A percentile compares a stretch with the other conserved stretches of the same genome.
Evolutionary conservation across 2,888 invertebrate genomes (phyloP).

Genomic region (Acholoe squamosa): DNA sequence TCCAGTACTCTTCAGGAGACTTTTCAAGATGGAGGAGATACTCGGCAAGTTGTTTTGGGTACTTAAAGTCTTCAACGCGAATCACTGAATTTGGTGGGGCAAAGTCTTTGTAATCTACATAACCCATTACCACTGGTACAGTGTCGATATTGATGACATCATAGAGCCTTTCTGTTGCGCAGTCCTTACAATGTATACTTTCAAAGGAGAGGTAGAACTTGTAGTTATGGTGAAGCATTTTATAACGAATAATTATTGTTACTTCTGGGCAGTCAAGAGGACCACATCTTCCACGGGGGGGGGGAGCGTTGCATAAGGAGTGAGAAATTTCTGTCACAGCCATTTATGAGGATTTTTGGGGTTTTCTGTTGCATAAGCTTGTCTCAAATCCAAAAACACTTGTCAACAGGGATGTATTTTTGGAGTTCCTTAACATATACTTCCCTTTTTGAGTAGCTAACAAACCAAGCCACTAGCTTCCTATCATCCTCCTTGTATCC

Average conservation of each 20-base stretch:
- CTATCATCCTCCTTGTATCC: neutral
- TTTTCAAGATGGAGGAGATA: constrained; percentile 93
- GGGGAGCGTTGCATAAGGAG: no score
- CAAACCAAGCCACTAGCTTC: constrained; percentile 72
- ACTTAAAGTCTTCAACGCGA: constrained; percentile 96
- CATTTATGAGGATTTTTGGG: no score
- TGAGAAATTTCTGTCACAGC: no score
- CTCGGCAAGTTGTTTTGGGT: constrained; percentile 92
- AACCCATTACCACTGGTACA: constrained; percentile 70
- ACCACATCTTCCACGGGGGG: constrained; percentile 72
- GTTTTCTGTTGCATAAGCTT: no score
- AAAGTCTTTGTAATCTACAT: constrained; percentile 65
- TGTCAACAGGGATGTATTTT: constrained; percentile 70
- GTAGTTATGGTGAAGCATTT: constrained; percentile 64
- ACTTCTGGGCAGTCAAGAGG: constrained; percentile 62
- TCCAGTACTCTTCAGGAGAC: constrained; percentile 95
- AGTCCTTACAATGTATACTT: constrained; percentile 71
- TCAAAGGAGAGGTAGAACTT: constrained; percentile 72
- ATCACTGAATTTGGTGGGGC: constrained; percentile 88
- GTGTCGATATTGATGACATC: constrained; percentile 45
- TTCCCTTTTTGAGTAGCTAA: constrained; percentile 70
- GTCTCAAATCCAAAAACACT: no score
- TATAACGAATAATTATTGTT: neutral
- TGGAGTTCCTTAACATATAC: constrained; percentile 69
- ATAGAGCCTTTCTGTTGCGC: constrained; percentile 71